phyloP scores from a whole-genome alignment of 2,888 invertebrate species.

The Neoitamus cyanurus region DNA sequence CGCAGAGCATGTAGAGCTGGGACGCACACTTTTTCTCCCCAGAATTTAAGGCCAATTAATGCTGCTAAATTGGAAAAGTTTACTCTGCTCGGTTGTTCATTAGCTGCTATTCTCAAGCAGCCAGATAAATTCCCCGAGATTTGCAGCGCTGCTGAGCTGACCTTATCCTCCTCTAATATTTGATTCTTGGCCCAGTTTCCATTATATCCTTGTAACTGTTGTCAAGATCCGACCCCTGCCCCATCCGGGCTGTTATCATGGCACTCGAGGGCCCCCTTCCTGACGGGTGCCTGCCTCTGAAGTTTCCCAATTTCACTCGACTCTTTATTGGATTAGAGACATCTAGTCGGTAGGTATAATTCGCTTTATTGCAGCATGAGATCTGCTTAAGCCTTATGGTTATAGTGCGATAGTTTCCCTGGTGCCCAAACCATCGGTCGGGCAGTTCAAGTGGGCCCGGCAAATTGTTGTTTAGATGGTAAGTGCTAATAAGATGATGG shows the following conservation, averaged over 20 bases:
- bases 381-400: constrained; percentile 2
- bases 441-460: background rate
- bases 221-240: background rate
- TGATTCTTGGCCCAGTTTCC: constrained; percentile 23
- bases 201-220: constrained; percentile 14
- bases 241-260: background rate
- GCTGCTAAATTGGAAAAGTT: constrained; percentile 51
- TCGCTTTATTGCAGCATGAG: background rate
- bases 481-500: background rate
- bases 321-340: constrained; percentile 16
- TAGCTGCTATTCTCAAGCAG: constrained; percentile 40
- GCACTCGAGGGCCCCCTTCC: background rate
- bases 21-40: constrained; percentile 11
- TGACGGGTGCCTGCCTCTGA: background rate
- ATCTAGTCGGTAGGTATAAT: constrained; percentile 20
- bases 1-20: background rate
- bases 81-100: constrained; percentile 50
- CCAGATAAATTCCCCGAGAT: constrained; percentile 21
- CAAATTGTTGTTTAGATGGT: constrained; percentile 16
- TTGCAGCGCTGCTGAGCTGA: constrained; percentile 19
- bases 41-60: constrained; percentile 52
- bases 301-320: constrained; percentile 15
- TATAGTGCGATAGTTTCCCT: constrained; percentile 9
- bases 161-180: constrained; percentile 31
- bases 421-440: background rate